These are phyloP conservation scores for Steatornis caripensis DNA, from an alignment of 2,113 vertebrate genomes.

Conservation along the genomic window DNA sequence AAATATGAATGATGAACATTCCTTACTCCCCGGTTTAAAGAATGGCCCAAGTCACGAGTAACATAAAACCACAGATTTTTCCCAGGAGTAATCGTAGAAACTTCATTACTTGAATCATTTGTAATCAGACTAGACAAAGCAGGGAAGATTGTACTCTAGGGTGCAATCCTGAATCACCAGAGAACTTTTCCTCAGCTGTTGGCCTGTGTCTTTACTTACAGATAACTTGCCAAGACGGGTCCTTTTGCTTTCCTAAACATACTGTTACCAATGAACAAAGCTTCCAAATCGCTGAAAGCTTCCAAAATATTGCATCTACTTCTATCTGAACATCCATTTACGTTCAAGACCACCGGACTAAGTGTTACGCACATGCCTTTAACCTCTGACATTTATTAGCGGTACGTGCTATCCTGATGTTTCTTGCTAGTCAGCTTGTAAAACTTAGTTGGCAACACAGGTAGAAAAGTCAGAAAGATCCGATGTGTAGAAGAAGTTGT, in stretches of 20 bases:
- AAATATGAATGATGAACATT: slow-evolving; percentile 19
- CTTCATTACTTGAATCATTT: background rate
- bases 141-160: background rate
- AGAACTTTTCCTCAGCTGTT: background rate
- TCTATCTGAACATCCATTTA: background rate
- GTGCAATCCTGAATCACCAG: background rate
- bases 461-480: background rate
- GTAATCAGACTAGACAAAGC: slow-evolving; percentile 18
- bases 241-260: background rate
- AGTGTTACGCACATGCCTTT: background rate
- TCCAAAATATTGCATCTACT: background rate
- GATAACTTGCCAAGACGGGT: background rate
- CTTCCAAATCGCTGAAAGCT: background rate
- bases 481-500: background rate
- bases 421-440: background rate
- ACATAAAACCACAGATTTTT: slow-evolving; percentile 9
- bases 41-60: background rate
- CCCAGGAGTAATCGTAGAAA: slow-evolving; percentile 16
- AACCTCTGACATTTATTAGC: background rate
- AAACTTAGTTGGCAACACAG: background rate
- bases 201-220: background rate
- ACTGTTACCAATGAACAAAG: background rate
- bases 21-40: background rate
- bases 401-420: background rate
- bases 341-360: background rate